Conservation (phyloP, 2,113 vertebrate genomes). For the Zapus hudsonius region DNA sequence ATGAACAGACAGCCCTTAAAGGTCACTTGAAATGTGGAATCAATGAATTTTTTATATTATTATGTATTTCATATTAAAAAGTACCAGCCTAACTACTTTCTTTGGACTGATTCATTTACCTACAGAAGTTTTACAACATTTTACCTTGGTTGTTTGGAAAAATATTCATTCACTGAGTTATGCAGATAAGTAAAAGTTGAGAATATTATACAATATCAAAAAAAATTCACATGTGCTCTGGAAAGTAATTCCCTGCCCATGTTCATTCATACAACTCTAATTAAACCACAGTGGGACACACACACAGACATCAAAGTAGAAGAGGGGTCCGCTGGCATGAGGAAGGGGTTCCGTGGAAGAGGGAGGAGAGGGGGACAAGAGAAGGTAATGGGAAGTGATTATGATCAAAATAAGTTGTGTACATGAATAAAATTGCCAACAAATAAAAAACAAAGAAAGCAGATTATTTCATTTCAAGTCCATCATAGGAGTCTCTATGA, state of each 20-base stretch:
- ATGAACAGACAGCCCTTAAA: not conserved
- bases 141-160: not conserved
- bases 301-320: too few species aligned
- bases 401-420: too few species aligned
- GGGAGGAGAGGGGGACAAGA: too few species aligned
- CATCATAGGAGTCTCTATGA: not conserved
- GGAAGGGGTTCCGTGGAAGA: too few species aligned
- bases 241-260: too few species aligned
- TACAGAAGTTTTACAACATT: not conserved
- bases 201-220: not conserved
- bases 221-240: not conserved
- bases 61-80: not conserved
- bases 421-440: too few species aligned
- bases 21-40: not conserved
- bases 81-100: not conserved
- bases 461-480: not conserved
- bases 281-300: too few species aligned
- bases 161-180: not conserved
- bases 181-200: not conserved
- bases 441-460: not conserved
- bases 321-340: too few species aligned
- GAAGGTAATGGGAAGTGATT: too few species aligned
- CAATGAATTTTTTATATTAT: slow-evolving; percentile 3
- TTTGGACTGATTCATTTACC: not conserved
- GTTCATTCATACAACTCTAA: too few species aligned